phyloP scores from a whole-genome alignment of 2,113 vertebrate genomes.

The Oceanites oceanicus region DNA sequence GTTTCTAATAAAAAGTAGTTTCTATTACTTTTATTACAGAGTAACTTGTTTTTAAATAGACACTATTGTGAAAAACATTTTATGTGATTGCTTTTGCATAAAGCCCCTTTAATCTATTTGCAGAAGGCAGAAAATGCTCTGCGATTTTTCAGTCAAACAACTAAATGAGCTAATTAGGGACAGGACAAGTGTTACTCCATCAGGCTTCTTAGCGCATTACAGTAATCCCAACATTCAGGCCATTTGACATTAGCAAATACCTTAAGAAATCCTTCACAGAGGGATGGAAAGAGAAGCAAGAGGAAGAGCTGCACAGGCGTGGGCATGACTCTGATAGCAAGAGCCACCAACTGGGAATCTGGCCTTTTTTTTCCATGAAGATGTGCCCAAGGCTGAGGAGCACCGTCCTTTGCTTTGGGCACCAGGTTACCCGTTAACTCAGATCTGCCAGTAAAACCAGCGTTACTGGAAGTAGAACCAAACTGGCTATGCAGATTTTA shows the following conservation, averaged over 20 bases:
- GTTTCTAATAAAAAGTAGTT: neutral
- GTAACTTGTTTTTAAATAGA: neutral
- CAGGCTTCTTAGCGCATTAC: neutral
- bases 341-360: neutral
- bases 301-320: neutral
- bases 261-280: neutral
- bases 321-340: neutral
- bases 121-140: neutral
- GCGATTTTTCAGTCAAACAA: neutral
- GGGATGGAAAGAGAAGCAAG: neutral
- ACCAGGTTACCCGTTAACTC: neutral
- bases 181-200: neutral
- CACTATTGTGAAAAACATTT: neutral
- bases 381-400: rapidly evolving
- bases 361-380: neutral
- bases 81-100: neutral
- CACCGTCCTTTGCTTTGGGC: neutral
- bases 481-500: neutral
- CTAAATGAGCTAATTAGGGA: neutral
- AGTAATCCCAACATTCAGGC: neutral
- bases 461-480: neutral
- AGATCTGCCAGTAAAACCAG: neutral
- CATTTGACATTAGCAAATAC: neutral
- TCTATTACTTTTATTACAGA: neutral
- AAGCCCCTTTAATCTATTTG: neutral